These are phyloP conservation scores for Pangasius krempfi DNA, from an alignment of 2,797 vertebrate species.

Conservation along the genomic window DNA sequence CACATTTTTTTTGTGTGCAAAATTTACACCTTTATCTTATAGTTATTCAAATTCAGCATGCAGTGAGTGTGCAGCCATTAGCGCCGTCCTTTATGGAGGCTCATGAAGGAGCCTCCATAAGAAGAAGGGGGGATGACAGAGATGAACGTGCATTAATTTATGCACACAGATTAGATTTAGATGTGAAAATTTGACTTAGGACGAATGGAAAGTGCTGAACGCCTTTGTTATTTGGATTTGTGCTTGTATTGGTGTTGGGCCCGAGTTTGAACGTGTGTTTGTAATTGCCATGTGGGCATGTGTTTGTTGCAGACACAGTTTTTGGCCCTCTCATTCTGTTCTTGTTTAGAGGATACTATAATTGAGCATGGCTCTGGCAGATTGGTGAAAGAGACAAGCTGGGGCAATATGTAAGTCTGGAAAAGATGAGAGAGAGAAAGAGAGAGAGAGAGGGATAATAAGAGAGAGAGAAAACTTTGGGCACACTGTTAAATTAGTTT, in stretches of 20 bases:
- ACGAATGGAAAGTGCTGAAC: constrained; percentile 28
- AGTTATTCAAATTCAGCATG: constrained; percentile 90
- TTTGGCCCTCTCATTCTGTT: not conserved
- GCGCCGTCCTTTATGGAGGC: constrained; percentile 43
- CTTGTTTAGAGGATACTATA: constrained; percentile 14
- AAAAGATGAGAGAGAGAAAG: not conserved
- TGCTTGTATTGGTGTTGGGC: not conserved
- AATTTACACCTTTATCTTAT: constrained; percentile 93
- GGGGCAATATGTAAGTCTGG: not conserved
- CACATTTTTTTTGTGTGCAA: constrained; percentile 71
- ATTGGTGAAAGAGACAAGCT: not conserved
- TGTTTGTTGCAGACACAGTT: not conserved
- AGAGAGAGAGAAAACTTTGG: not conserved
- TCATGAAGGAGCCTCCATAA: not conserved
- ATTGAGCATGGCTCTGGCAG: constrained; percentile 13
- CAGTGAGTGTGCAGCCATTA: constrained; percentile 80
- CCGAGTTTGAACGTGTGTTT: not conserved
- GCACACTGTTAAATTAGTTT: not conserved
- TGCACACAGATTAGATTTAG: constrained; percentile 21
- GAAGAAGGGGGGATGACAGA: not conserved
- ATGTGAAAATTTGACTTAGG: constrained; percentile 13
- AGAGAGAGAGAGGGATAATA: not conserved
- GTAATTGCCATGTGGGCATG: constrained; percentile 17
- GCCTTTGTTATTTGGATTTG: constrained; percentile 59
- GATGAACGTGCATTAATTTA: constrained; percentile 1